Conservation (phyloP, 1,140 invertebrate genomes). For the Rhysida immarginata region DNA sequence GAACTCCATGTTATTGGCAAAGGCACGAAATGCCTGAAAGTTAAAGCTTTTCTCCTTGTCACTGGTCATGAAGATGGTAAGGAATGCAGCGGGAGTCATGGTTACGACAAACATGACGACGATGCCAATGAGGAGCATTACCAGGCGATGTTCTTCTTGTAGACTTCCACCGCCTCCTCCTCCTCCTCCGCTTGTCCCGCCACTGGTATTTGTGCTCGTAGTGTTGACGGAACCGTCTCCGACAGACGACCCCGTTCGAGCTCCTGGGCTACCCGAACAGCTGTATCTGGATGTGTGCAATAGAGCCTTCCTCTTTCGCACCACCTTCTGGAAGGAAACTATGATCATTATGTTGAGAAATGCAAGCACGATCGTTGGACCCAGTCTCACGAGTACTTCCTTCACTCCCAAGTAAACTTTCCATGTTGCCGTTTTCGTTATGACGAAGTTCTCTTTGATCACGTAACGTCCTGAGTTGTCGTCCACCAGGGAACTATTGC, state of each 20-base stretch:
- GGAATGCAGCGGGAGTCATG: slow-evolving; percentile 56
- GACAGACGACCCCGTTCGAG: not conserved
- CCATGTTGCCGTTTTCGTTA: slow-evolving; percentile 19
- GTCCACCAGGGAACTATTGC: not conserved
- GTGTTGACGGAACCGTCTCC: not conserved
- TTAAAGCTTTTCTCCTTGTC: slow-evolving; percentile 21
- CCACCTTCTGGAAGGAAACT: slow-evolving; percentile 47
- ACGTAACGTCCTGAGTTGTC: slow-evolving; percentile 15
- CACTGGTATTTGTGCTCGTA: not conserved
- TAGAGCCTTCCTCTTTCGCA: slow-evolving; percentile 45
- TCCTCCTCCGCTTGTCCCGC: slow-evolving; percentile 2
- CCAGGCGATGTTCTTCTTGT: slow-evolving; percentile 50
- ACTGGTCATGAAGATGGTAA: slow-evolving; percentile 35
- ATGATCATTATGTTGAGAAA: slow-evolving; percentile 52
- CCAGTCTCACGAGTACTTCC: slow-evolving; percentile 26
- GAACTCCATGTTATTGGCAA: slow-evolving; percentile 54
- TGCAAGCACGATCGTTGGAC: slow-evolving; percentile 47
- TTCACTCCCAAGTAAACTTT: slow-evolving; percentile 22
- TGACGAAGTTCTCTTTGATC: slow-evolving; percentile 19
- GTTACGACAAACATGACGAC: slow-evolving; percentile 55
- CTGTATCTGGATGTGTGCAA: slow-evolving; percentile 21
- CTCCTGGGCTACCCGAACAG: slow-evolving; percentile 6
- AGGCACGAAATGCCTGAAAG: slow-evolving; percentile 51
- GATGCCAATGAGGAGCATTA: slow-evolving; percentile 50
- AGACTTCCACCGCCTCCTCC: slow-evolving; percentile 25